phyloP scores from a whole-genome alignment of 2,888 invertebrate genomes.

The Lypha dubia region DNA sequence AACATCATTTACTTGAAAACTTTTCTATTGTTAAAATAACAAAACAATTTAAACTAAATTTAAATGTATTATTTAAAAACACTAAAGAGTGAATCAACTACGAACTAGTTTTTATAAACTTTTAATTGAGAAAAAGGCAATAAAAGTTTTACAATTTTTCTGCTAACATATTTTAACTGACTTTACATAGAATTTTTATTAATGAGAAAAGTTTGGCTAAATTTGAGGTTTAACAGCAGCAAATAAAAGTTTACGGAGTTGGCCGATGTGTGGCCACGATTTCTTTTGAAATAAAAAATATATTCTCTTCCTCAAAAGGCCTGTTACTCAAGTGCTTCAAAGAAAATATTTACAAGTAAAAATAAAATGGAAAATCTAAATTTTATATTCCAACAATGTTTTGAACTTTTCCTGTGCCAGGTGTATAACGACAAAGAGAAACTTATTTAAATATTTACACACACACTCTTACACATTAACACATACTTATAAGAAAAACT shows the following conservation, averaged over 20 bases:
- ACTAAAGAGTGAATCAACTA: constrained; percentile 11
- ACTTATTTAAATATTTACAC: constrained; percentile 37
- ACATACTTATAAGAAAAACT: constrained; percentile 33
- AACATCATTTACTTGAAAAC: background rate
- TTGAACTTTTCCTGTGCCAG: constrained; percentile 37
- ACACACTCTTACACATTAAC: constrained; percentile 4
- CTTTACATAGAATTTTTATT: background rate
- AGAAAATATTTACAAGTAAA: background rate
- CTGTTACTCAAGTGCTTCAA: constrained; percentile 1
- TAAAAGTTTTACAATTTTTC: constrained; percentile 14
- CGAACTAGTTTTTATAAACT: background rate
- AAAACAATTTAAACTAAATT: background rate
- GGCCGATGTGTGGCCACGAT: constrained; percentile 10
- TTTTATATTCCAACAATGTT: constrained; percentile 38
- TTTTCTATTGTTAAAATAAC: background rate
- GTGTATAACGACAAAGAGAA: constrained; percentile 39
- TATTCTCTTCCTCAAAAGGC: background rate
- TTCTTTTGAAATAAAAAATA: background rate
- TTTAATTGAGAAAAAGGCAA: constrained; percentile 24
- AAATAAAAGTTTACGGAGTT: background rate
- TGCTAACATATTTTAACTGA: background rate
- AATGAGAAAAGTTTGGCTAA: background rate
- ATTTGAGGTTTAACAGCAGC: constrained; percentile 25
- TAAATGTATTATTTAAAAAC: background rate
- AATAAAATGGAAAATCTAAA: background rate